phyloP scores from a whole-genome alignment of 2,797 vertebrate genomes.

The Gorsachius magnificus region DNA sequence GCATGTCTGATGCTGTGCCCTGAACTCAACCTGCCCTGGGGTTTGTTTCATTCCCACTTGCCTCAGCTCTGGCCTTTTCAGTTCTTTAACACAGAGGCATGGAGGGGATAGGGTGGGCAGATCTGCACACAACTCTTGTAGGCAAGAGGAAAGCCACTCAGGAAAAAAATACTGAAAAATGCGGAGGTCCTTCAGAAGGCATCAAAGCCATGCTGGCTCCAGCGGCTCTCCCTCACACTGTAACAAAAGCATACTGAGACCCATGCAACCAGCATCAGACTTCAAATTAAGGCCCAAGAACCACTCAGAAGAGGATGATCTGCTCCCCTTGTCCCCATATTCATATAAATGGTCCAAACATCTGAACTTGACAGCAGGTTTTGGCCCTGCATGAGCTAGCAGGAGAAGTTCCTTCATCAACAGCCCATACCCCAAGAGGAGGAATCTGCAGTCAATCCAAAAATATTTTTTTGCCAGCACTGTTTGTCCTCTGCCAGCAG shows the following conservation, averaged over 20 bases:
- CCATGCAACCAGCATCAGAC: not conserved
- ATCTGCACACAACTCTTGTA: not conserved
- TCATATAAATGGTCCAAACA: not conserved
- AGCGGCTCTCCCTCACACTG: not conserved
- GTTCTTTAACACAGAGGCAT: not conserved
- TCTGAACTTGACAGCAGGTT: not conserved
- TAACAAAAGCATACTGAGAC: not conserved
- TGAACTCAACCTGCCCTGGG: not conserved
- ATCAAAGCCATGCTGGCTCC: not conserved
- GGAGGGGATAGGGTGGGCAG: not conserved
- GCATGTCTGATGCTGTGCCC: not conserved
- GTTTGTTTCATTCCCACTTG: not conserved
- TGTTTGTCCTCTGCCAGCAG: not conserved
- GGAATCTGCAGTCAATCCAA: not conserved
- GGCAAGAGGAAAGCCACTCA: not conserved
- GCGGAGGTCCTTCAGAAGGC: not conserved
- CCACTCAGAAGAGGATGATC: not conserved
- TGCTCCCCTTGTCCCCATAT: not conserved
- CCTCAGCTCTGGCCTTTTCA: not conserved
- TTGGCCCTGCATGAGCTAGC: not conserved
- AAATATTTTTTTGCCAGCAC: not conserved
- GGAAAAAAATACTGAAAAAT: not conserved
- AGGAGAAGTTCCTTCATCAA: not conserved
- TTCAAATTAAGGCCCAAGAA: not conserved
- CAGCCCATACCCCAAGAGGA: not conserved